phyloP scores from a whole-genome alignment of 2,888 invertebrate genomes.

The Hybos culiciformis region DNA sequence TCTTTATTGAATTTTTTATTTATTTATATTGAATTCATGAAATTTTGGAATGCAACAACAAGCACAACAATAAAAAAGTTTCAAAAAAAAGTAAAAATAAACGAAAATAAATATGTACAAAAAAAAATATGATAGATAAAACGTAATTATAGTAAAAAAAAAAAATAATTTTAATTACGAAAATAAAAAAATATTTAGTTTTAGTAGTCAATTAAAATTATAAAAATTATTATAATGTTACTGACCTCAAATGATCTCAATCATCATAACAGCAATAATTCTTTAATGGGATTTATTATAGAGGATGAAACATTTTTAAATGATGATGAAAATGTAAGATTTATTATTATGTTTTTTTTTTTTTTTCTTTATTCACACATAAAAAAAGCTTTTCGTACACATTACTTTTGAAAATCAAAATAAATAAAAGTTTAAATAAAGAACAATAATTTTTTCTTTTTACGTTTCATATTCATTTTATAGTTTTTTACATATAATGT shows the following conservation, averaged over 20 bases:
- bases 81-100: too few species aligned
- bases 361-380: not conserved
- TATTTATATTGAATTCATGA: too few species aligned
- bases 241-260: conserved; percentile 15
- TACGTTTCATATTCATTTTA: not conserved
- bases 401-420: not conserved
- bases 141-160: too few species aligned
- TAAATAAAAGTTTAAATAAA: too few species aligned
- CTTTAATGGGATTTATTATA: conserved; percentile 17
- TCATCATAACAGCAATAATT: conserved; percentile 16
- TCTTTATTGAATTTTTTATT: too few species aligned
- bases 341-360: conserved; percentile 1
- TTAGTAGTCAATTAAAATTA: too few species aligned
- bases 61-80: too few species aligned
- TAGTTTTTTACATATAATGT: not conserved
- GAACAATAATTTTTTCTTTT: not conserved
- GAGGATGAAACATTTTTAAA: conserved; percentile 17
- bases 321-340: conserved; percentile 13
- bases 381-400: not conserved
- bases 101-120: too few species aligned
- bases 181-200: too few species aligned
- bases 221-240: conserved; percentile 15
- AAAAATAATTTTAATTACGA: too few species aligned
- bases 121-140: too few species aligned
- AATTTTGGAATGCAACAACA: too few species aligned